Evolutionary conservation across 2,113 vertebrate genomes (phyloP).

Genomic region (Bos javanicus): DNA sequence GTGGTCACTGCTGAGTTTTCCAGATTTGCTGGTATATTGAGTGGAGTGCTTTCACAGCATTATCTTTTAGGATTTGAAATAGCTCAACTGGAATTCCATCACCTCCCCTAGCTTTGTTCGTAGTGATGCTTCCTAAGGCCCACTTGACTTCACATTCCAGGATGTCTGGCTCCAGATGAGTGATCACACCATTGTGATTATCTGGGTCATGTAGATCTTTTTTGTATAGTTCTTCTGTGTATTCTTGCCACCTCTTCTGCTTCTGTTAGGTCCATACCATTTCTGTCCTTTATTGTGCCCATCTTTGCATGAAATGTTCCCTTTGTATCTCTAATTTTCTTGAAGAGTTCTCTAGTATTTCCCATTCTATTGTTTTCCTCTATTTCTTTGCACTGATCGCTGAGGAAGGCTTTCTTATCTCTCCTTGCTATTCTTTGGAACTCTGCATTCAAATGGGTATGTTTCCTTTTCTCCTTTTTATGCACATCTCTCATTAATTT

Average conservation of each 20-base stretch:
- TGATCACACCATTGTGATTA: not conserved
- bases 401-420: not conserved
- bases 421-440: not conserved
- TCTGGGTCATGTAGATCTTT: not conserved
- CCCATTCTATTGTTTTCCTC: not conserved
- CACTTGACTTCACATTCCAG: not conserved
- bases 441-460: not conserved
- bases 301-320: not conserved
- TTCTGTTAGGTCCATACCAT: not conserved
- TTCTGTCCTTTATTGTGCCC: not conserved
- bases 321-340: not conserved
- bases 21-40: not conserved
- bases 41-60: not conserved
- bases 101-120: not conserved
- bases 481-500: not conserved
- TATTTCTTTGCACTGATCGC: not conserved
- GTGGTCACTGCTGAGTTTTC: not conserved
- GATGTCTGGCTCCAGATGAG: not conserved
- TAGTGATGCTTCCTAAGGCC: not conserved
- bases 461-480: not conserved
- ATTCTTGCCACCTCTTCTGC: not conserved
- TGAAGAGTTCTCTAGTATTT: not conserved
- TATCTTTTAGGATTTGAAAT: not conserved
- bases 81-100: not conserved
- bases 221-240: not conserved